phyloP scores from a whole-genome alignment of 2,113 vertebrate species.

The Macaca mulatta region DNA sequence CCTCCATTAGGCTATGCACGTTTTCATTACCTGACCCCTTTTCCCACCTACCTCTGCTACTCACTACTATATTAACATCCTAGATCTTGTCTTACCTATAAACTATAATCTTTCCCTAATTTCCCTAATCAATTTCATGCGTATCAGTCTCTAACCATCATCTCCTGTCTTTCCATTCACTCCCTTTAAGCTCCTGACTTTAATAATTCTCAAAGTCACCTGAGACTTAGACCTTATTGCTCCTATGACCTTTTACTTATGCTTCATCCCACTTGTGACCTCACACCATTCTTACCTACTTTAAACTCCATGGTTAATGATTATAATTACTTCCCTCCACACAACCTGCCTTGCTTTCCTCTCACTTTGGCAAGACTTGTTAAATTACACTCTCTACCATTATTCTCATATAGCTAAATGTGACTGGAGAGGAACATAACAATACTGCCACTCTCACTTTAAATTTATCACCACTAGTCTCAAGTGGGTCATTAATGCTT shows the following conservation, averaged over 20 bases:
- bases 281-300: not conserved
- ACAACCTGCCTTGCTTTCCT: not conserved
- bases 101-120: not conserved
- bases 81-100: not conserved
- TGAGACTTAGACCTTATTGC: not conserved
- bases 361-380: not conserved
- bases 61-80: not conserved
- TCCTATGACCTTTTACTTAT: not conserved
- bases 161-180: not conserved
- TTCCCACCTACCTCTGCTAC: not conserved
- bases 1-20: not conserved
- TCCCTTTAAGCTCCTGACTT: not conserved
- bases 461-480: not conserved
- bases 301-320: not conserved
- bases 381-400: not conserved
- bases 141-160: not conserved
- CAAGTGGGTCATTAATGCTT: not conserved
- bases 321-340: not conserved
- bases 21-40: not conserved
- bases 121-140: not conserved
- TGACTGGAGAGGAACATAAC: not conserved
- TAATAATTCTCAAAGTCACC: not conserved
- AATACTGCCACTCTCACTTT: not conserved
- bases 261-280: not conserved
- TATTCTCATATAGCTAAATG: not conserved